Base-by-base conservation (phyloP, 2,113 vertebrate genomes). In the Burhinus oedicnemus region DNA sequence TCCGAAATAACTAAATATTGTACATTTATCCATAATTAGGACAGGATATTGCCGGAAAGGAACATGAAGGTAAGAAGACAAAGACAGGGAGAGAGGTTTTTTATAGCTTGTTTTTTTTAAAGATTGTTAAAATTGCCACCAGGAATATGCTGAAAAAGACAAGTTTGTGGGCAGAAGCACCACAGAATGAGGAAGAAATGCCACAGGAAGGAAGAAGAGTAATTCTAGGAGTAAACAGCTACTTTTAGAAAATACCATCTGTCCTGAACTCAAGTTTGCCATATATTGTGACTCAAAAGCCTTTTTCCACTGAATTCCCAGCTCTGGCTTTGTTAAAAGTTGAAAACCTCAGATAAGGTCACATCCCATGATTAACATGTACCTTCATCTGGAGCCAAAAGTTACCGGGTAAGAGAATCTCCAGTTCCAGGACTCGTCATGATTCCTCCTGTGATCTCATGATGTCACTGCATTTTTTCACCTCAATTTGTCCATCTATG, bases 201-300 rank as follows among this genome's bases (percentile, higher is more conserved):
- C 79, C 94, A 96, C 93, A 95, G 96, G 96, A 97, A 97, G 94
- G 94, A 97, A 92, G 86, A 64, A 82, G 94, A 96, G 86, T 88
- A 97, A 96, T 97, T 96, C 91, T 93, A 95, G 84, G 96, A 95
- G 94, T 97, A 97, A 95, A 94, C 90, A 95, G 71, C 91, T 94
- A 96, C 95, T 95, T 97, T 95, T 96, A 97, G 97, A 95, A 95
- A 91, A 85, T 71, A 74, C 95, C 95, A 97, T 95, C 93, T 97
- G 96, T 85, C 71, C 62, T 86, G 85, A 93, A 88, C 85, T 86
- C 5, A n/a, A 91, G n/a, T 95, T 91, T 88, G 49, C 82, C 32
- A 58, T 70, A 36, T 38, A 94, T 27, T 91, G 54, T 88, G 75
- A 95, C 78, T 95, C 69, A 87, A 65, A 95, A 69, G 62, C 42